Base-by-base conservation (phyloP, 2,888 invertebrate genomes). In the Stegophylla sp. region DNA sequence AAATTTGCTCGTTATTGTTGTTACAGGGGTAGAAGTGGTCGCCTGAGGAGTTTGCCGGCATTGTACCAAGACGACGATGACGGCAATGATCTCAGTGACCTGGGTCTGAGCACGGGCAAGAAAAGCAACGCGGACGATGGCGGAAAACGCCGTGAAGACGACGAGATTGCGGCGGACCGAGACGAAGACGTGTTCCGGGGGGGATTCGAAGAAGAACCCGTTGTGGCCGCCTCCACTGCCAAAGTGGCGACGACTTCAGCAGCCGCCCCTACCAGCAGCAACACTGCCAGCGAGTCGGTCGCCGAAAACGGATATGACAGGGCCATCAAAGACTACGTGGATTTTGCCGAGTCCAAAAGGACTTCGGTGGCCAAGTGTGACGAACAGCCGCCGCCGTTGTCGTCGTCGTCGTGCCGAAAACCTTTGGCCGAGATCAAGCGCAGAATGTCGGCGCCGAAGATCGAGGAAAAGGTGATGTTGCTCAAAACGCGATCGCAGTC, bases 241-340 rank as follows among this genome's bases (percentile, higher is more conserved):
- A 59, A 23, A 59, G 45, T 45, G 28, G 66, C 45, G 3, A 64
- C 75, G 12, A 41, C 43, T 10, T 0, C 20, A 10, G 1, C 67
- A 15, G 10, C 67, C 26, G 12, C 12, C 12, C 12, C 41, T 23
- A 23, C 34, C 7, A 0, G 53, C 20, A 34, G n/a, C n/a, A 51
- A 10, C 20, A 12, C n/a, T 5, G 34, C 12, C 34, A 17, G 7
- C 17, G 20, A 74, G 10, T 13, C 20, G 4, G 72, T 20, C 7
- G 90, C 93, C 85, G 94, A 94, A 86, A 94, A 94, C 87, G 94
- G 94, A 0, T 95, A 94, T 86, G 94, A 95, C 87, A 92, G 93
- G 84, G 94, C 94, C 84, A 94, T 94, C 84, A 92, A 94, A 86
- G 92, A 93, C 84, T 95, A 95, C 87, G 92, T 94, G 84, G 92